phyloP scores from a whole-genome alignment of 2,797 vertebrate species.

The Menidia menidia region DNA sequence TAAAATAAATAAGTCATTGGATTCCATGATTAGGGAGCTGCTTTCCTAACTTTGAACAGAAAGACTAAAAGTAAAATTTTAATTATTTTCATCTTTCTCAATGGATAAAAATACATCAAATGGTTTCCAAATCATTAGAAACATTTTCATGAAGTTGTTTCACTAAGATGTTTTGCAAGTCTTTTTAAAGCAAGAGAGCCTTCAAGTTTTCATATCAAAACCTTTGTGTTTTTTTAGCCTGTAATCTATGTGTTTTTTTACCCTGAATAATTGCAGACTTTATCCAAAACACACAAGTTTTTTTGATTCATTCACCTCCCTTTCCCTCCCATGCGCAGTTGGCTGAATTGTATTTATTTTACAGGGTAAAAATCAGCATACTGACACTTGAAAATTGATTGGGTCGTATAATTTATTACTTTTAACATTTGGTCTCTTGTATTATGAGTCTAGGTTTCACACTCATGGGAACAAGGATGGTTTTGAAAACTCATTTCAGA shows the following conservation, averaged over 20 bases:
- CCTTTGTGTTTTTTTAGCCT: constrained; percentile 13
- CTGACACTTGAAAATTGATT: constrained; percentile 20
- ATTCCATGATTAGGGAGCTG: background rate
- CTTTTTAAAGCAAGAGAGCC: background rate
- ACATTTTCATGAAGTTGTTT: background rate
- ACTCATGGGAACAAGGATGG: constrained; percentile 12
- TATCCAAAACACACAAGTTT: constrained; percentile 10
- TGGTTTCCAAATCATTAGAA: background rate
- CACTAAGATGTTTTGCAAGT: background rate
- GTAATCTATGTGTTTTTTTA: background rate
- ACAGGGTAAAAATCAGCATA: constrained; percentile 9
- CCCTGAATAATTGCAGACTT: constrained; percentile 13
- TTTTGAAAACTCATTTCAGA: constrained; percentile 17
- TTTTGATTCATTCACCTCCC: constrained; percentile 5
- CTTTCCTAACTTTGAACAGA: background rate
- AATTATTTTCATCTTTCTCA: background rate
- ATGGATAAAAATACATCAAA: too few relatives aligned
- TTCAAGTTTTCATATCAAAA: background rate
- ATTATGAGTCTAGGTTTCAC: constrained; percentile 23
- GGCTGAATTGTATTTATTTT: constrained; percentile 7
- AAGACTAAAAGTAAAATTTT: background rate
- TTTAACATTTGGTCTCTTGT: constrained; percentile 2
- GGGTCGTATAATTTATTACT: constrained; percentile 4
- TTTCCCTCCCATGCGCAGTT: background rate
- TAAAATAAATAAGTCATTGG: background rate